phyloP scores from a whole-genome alignment of 2,888 invertebrate genomes.

The Rapana venosa region DNA sequence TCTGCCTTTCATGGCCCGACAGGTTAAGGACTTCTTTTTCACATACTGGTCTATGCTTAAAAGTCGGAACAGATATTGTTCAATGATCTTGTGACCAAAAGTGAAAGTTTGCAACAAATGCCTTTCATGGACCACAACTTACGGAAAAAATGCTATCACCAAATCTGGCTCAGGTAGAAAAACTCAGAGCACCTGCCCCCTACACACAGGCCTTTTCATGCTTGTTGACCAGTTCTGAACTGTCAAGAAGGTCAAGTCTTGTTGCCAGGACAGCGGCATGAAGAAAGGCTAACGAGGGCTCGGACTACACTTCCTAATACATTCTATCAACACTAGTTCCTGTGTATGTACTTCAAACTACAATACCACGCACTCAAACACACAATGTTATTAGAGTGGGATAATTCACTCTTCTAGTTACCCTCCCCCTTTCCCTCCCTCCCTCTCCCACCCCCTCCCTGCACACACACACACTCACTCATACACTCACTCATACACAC shows the following conservation, averaged over 20 bases:
- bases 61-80: no score
- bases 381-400: background rate
- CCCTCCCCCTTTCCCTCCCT: background rate
- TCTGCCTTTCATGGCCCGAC: no score
- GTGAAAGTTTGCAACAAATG: no score
- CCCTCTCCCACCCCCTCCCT: background rate
- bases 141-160: no score
- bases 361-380: background rate
- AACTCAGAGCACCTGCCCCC: no score
- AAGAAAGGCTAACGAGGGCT: background rate
- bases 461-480: background rate
- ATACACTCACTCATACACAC: slow-evolving; percentile 18
- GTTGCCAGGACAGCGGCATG: background rate
- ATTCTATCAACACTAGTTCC: slow-evolving; percentile 23
- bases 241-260: background rate
- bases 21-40: no score
- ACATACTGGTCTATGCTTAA: no score
- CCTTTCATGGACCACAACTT: no score
- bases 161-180: no score
- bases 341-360: slow-evolving; percentile 18
- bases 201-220: no score
- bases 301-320: background rate
- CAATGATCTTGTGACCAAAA: no score
- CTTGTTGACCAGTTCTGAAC: background rate
- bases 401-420: background rate